Evolutionary conservation across 2,113 vertebrate genomes (phyloP), one percentile per base, ranked within the genome.

Genomic region (Neolamprologus ventralis): DNA sequence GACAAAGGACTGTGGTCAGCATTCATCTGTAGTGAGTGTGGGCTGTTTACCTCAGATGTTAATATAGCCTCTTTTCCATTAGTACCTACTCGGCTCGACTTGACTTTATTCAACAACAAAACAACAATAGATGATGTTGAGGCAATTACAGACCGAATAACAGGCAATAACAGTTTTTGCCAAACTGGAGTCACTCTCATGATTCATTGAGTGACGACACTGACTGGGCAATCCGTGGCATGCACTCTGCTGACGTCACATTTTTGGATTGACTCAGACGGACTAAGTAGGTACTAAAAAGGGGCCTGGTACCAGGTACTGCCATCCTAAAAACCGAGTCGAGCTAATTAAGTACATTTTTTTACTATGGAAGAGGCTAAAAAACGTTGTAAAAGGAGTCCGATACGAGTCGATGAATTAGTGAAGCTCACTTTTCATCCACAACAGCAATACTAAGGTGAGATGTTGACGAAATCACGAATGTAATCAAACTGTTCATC

Each of bases 291-390:
- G 33, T 65, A 63, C 60, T n/a, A 37, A 65, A 60, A 65, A 65
- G 9, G 6, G 60, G 33, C 7, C 33, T 65, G 33, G 19, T 65
- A 37, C 31, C 60, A 65, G 60, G 31, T 37, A 37, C 60, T 65
- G 1, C 33, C 19, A 37, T 0, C 4, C 60, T 8, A 21, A 13
- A 37, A 37, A 37, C 19, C 0, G 2, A 37, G 10, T 37, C 1
- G 10, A 37, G 33, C 10, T 37, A 37, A 21, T 37, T 65, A 37
- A 4, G 60, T 21, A 37, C 3, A 13, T 37, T 21, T 5, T n/a
- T 65, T 65, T 58, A 58, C 55, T 57, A 4, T 57, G 55, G 55
- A 28, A 58, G 23, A 65, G 19, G 33, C 60, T 65, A 65, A 65
- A 37, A 63, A 12, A 13, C 0, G 2, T 65, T 65, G 33, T 8